These are phyloP conservation scores for Geophilus truncorum DNA, from an alignment of 2,888 invertebrate genomes.

Conservation along the genomic window DNA sequence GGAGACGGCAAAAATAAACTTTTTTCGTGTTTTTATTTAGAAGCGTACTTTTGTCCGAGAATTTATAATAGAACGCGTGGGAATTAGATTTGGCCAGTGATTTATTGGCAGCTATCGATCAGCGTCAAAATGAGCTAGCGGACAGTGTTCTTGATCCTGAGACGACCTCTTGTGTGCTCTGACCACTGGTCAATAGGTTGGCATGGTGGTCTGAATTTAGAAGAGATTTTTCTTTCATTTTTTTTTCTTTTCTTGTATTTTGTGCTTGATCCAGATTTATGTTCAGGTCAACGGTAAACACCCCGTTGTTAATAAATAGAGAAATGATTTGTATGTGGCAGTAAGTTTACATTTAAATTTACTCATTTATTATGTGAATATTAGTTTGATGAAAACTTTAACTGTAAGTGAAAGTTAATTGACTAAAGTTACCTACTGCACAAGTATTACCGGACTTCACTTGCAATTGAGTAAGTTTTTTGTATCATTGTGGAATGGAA, in stretches of 20 bases:
- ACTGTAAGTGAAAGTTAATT: no score
- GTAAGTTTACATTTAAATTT: not conserved
- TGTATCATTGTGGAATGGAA: no score
- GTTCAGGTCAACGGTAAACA: not conserved
- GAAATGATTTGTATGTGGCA: not conserved
- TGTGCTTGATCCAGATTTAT: not conserved
- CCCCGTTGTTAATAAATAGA: not conserved
- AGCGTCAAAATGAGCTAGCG: constrained; percentile 12
- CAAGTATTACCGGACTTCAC: no score
- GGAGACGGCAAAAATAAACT: no score
- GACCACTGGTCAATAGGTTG: constrained; percentile 15
- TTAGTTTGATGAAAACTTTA: no score
- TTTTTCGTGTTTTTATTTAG: no score
- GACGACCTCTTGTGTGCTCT: constrained; percentile 14
- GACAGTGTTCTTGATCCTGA: constrained; percentile 20
- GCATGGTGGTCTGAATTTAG: constrained; percentile 3
- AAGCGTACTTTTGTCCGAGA: not conserved
- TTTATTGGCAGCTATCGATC: constrained; percentile 8
- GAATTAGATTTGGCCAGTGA: not conserved
- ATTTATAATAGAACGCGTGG: not conserved
- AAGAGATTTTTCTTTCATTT: not conserved
- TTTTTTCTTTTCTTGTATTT: not conserved
- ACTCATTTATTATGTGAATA: no score
- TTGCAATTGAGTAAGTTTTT: no score
- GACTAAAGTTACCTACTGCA: no score